These are phyloP conservation scores for Akabosia matsudoensis DNA, from an alignment of 1,140 invertebrate genomes.

Conservation along the genomic window DNA sequence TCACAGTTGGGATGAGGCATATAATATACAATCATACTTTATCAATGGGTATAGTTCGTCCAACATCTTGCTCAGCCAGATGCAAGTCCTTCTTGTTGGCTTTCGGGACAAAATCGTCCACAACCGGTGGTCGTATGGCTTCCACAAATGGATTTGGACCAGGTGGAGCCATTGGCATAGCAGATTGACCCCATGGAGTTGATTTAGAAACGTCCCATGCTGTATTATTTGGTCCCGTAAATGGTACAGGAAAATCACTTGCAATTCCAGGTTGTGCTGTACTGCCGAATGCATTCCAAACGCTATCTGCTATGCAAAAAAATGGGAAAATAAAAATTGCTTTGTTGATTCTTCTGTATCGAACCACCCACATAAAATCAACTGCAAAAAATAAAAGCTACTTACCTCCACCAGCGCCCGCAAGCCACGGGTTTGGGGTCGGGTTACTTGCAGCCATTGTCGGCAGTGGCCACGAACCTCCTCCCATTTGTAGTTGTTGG, in stretches of 20 bases:
- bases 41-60: slow-evolving; percentile 38
- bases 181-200: not conserved
- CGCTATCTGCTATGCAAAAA: slow-evolving; percentile 13
- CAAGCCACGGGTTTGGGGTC: slow-evolving; percentile 31
- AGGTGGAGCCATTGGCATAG: not conserved
- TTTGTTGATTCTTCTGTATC: too few relatives aligned
- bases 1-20: not conserved
- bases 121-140: slow-evolving; percentile 10
- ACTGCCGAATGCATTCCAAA: not conserved
- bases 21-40: slow-evolving; percentile 32
- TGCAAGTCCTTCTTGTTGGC: slow-evolving; percentile 32
- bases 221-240: not conserved
- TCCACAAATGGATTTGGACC: slow-evolving; percentile 44
- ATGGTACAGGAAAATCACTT: not conserved
- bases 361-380: not conserved
- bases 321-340: too few relatives aligned
- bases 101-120: slow-evolving; percentile 34
- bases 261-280: not conserved
- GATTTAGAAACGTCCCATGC: slow-evolving; percentile 5
- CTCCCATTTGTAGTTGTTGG: not conserved
- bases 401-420: not conserved
- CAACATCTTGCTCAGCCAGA: slow-evolving; percentile 28
- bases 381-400: not conserved
- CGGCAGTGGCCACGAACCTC: slow-evolving; percentile 15
- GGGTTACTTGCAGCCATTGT: not conserved